Conservation (phyloP, 2,797 vertebrate genomes). For the Pygocentrus nattereri region DNA sequence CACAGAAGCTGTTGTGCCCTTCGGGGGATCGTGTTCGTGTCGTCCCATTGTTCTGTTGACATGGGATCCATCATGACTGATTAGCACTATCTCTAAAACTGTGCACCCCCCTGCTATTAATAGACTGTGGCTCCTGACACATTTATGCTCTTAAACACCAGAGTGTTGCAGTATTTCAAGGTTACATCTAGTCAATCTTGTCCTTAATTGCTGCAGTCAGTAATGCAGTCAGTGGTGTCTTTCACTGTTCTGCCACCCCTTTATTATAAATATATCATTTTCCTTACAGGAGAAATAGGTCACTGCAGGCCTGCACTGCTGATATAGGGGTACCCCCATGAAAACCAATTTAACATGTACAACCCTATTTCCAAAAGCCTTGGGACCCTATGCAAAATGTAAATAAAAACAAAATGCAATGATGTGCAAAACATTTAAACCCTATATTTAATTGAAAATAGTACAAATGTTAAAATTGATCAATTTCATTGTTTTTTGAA, state of each 20-base stretch:
- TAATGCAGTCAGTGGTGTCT: background rate
- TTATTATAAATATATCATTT: background rate
- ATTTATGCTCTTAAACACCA: background rate
- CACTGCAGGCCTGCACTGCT: background rate
- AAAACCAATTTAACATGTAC: too few relatives aligned
- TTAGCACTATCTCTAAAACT: background rate
- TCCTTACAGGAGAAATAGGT: background rate
- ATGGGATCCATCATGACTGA: background rate
- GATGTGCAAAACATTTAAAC: too few relatives aligned
- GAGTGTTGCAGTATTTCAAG: background rate
- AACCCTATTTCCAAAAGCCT: too few relatives aligned
- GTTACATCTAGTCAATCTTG: background rate
- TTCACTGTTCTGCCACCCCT: background rate
- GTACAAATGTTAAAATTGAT: too few relatives aligned
- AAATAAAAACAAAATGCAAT: too few relatives aligned
- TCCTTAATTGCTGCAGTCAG: background rate
- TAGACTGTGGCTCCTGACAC: background rate
- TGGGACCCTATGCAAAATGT: too few relatives aligned
- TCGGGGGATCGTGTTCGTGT: background rate
- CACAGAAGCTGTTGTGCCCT: slow-evolving; percentile 10
- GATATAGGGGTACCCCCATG: too few relatives aligned
- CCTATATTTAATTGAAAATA: too few relatives aligned
- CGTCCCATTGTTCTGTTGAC: slow-evolving; percentile 29
- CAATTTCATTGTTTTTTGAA: too few relatives aligned
- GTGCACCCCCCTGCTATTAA: background rate